Percentiles rank a stretch among this genome's conserved stretches.
Evolutionary conservation across 1,140 invertebrate genomes (phyloP).

Genomic region (Psix sp.): DNA sequence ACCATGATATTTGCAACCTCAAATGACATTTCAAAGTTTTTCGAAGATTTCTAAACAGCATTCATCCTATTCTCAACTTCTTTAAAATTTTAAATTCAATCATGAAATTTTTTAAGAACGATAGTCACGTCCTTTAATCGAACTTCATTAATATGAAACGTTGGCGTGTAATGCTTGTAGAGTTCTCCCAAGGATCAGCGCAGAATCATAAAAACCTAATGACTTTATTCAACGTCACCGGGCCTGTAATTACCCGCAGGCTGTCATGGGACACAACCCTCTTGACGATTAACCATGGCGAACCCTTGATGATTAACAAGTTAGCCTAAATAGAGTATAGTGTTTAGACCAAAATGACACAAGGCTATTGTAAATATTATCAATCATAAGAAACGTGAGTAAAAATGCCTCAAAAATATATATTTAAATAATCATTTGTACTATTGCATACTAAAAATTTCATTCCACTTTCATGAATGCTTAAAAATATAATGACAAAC

Average conservation of each 20-base stretch:
- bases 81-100: too few relatives aligned
- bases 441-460: too few relatives aligned
- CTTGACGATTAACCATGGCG: conserved; percentile 69
- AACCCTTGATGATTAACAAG: conserved; percentile 73
- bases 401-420: too few relatives aligned
- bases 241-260: conserved; percentile 75
- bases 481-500: too few relatives aligned
- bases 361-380: conserved; percentile 42
- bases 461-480: too few relatives aligned
- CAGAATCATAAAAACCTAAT: conserved; percentile 70
- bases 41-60: too few relatives aligned
- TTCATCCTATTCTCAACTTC: too few relatives aligned
- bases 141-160: conserved; percentile 56
- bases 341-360: conserved; percentile 65
- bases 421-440: too few relatives aligned
- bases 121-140: conserved; percentile 50
- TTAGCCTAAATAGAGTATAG: conserved; percentile 74
- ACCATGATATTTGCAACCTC: too few relatives aligned
- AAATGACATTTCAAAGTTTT: too few relatives aligned
- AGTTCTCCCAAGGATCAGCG: conserved; percentile 47
- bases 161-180: conserved; percentile 16
- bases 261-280: conserved; percentile 65
- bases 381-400: conserved; percentile 36
- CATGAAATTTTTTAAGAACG: too few relatives aligned
- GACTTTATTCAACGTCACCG: conserved; percentile 74